Evolutionary conservation across 2,888 invertebrate genomes (phyloP), one percentile per base, ranked within the genome.

Genomic region (Lepidochitona cinerea): DNA sequence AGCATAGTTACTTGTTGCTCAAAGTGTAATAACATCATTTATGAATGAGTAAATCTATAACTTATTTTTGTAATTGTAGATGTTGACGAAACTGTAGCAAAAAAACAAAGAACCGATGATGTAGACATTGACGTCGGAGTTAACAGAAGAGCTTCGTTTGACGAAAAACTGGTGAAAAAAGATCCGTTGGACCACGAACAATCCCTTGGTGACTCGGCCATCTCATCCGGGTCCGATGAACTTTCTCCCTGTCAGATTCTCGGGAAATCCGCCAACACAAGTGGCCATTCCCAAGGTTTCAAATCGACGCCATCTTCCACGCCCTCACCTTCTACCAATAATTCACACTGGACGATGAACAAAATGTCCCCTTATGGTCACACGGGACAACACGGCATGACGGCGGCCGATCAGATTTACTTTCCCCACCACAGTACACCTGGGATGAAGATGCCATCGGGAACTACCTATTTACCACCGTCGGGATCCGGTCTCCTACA

Each of bases 381-480:
- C 32, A 78, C 81, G 4, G 83, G 85, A 72, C 59, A 59, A 26
- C 54, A 59, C 59, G 26, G 59, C 7, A 59, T 59, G 59, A 82
- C 83, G 77, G 82, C 79, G 0, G 77, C 76, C 33, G 84, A 84
- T 14, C 85, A 87, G 73, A 77, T 84, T 36, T 87, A 87, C 75
- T 88, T 87, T 73, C 85, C 87, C 3, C 88, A 87, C 73, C 87
- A 87, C 72, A 80, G 85, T 18, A 76, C 84, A 26, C 76, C 83
- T 35, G 76, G 84, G 72, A 72, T 84, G 69, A 75, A 59, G 59
- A 29, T 59, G 26, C 29, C 77, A 59, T 80, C 79, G 49, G 75
- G 80, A 53, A 79, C 80, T 68, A 80, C 83, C 67, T 85, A 85
- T 74, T 77, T 86, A 67, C 85, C 85, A 5, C 77, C 80, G n/a